phyloP scores from a whole-genome alignment of 2,113 vertebrate genomes.

The Cyanoramphus novaezelandiae region DNA sequence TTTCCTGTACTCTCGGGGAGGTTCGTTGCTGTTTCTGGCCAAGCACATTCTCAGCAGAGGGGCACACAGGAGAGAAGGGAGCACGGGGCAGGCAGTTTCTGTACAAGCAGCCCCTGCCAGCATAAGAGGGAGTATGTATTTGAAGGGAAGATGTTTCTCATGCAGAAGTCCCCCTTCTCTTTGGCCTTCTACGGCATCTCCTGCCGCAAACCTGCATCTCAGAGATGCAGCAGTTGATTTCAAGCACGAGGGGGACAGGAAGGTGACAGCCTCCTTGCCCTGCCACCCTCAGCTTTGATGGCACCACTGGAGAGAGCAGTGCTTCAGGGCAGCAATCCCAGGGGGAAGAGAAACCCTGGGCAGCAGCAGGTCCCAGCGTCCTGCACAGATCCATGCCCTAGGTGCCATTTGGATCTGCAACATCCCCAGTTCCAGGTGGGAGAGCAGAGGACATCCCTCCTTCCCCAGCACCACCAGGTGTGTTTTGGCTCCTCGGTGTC shows the following conservation, averaged over 20 bases:
- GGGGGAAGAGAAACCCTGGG: not conserved
- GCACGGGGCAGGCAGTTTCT: not conserved
- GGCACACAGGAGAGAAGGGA: not conserved
- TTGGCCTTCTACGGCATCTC: not conserved
- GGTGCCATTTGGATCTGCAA: fast-evolving
- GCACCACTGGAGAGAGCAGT: fast-evolving
- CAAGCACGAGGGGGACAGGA: fast-evolving
- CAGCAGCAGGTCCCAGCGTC: fast-evolving
- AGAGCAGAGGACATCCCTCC: not conserved
- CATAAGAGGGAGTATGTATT: not conserved
- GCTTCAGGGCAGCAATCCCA: fast-evolving
- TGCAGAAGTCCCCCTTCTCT: not conserved
- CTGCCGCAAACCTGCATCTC: fast-evolving
- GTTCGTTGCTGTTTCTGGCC: not conserved
- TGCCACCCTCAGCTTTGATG: fast-evolving
- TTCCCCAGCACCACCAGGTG: not conserved
- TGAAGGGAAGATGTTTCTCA: not conserved
- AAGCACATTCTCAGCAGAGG: not conserved
- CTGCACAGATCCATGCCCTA: fast-evolving
- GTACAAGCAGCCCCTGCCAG: not conserved
- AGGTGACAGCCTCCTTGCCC: not conserved
- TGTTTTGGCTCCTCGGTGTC: not conserved
- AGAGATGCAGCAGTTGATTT: not conserved
- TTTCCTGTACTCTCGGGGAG: not conserved
- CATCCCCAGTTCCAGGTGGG: not conserved